Conservation (phyloP, 2,113 vertebrate species). For the Cryptoleucopteryx plumbea region DNA sequence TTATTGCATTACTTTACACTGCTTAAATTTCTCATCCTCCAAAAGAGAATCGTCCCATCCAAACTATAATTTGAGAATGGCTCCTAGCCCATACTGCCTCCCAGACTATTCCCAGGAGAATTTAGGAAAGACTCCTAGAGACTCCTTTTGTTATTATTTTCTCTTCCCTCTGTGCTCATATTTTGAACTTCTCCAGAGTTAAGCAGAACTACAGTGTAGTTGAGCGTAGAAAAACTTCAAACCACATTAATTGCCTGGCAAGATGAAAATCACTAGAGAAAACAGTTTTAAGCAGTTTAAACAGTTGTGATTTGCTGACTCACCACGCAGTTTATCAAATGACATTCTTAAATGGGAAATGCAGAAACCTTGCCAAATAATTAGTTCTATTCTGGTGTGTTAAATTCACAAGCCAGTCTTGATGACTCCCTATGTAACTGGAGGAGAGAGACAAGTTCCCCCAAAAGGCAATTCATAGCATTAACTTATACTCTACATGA, state of each 20-base stretch:
- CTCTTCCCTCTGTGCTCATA: not conserved
- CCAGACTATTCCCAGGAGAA: not conserved
- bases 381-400: not conserved
- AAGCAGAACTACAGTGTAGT: not conserved
- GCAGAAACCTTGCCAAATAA: not conserved
- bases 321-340: not conserved
- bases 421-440: not conserved
- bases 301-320: not conserved
- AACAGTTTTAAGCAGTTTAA: not conserved
- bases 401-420: not conserved
- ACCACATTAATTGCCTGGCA: not conserved
- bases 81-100: not conserved
- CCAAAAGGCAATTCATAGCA: not conserved
- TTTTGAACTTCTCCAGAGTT: not conserved
- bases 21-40: not conserved
- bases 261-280: not conserved
- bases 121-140: not conserved
- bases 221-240: not conserved
- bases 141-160: not conserved
- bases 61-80: not conserved
- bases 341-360: conserved; percentile 8
- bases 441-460: not conserved
- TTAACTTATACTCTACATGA: not conserved
- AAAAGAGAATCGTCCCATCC: not conserved
- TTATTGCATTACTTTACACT: not conserved